Base-by-base conservation (phyloP, 2,113 vertebrate species). In the Regulus satrapa region DNA sequence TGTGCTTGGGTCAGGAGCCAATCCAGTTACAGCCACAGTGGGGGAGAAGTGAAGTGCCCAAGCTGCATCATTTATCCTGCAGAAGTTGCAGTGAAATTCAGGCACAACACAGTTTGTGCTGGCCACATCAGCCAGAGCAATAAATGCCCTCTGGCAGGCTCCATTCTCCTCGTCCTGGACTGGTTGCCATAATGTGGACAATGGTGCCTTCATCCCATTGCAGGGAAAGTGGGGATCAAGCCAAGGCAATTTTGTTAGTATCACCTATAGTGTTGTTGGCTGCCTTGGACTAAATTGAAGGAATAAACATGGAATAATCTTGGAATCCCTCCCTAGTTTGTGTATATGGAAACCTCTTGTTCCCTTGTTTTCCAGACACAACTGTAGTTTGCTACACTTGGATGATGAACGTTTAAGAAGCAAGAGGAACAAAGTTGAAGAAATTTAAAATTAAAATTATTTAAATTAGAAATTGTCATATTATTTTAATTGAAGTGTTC, bases 21-120 rank as follows among this genome's bases (percentile, higher is more conserved):
- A 3, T 18, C 17, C 15, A 3, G 10, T 41, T 29, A 25, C 34
- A 55, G n/a, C 4, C 4, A 3, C 0, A 8, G 41, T 32, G 32
- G 20, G 8, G 5, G 2, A 68, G 34, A 17, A 32, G 24, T 7
- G 40, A 68, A 9, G 11, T 46, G 28, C 31, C 29, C 7, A 46
- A 41, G 18, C 6, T 26, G 26, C 1, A 2, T 26, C 21, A 58
- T 19, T 10, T 25, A 32, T 56, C 34, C 58, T 51, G 20, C 23
- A 48, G 6, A 36, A 41, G 31, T 14, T 48, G 7, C 34, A 58
- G 36, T 19, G 26, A 49, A 80, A 72, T 14, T 10, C 31, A 34
- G 25, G 6, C 40, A 56, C 55, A 55, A 36, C 36, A 51, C 43
- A 23, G 21, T 36, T 18, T 24, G 23, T 25, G 23, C 26, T 76